Conservation (phyloP, 2,797 vertebrate genomes). For the Anguilla anguilla region DNA sequence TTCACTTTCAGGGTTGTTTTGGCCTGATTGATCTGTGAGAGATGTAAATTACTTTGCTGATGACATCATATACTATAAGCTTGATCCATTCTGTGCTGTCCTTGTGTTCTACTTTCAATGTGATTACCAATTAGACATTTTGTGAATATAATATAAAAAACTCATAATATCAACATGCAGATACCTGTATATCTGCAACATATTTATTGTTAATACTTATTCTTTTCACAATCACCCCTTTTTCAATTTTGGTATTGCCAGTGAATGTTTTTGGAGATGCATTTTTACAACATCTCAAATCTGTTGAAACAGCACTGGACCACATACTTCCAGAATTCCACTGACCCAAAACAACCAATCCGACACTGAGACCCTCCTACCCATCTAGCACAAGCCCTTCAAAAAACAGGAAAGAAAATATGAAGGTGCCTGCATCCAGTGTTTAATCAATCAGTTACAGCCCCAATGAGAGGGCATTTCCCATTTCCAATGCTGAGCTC, state of each 20-base stretch:
- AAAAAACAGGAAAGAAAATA: neutral
- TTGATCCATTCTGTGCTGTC: no score
- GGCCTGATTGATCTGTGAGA: no score
- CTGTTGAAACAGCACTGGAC: neutral
- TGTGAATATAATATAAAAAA: no score
- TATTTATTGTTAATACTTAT: no score
- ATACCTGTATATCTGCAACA: neutral
- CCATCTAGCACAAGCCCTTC: neutral
- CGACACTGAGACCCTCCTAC: neutral
- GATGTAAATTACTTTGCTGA: no score
- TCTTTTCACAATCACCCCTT: no score
- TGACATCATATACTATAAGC: no score
- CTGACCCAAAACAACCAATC: no score
- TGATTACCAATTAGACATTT: no score
- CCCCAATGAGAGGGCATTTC: neutral
- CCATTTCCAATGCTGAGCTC: neutral
- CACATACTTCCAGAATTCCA: neutral
- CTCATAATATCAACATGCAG: neutral
- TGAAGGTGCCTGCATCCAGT: neutral
- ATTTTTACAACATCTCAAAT: neutral
- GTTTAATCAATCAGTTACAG: neutral
- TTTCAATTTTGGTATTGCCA: neutral
- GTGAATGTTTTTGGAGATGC: neutral
- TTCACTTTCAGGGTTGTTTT: no score
- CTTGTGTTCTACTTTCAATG: no score